These are phyloP conservation scores for Nycticorax nycticorax DNA, from an alignment of 2,113 vertebrate species.

Conservation along the genomic window DNA sequence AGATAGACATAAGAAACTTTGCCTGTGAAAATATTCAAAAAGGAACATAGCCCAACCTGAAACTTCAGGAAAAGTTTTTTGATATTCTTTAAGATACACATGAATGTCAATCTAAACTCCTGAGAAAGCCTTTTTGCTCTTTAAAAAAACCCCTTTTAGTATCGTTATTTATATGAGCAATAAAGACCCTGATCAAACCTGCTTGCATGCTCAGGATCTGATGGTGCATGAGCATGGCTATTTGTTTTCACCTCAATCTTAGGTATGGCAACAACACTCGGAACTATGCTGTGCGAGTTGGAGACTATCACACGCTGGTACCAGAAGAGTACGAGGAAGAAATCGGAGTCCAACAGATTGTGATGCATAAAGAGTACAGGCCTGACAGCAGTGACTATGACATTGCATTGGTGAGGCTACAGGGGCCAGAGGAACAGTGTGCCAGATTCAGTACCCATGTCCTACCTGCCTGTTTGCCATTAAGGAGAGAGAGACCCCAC, in stretches of 20 bases:
- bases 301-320: conserved; percentile 94
- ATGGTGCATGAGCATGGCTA: background rate
- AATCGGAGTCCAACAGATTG: conserved; percentile 83
- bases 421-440: conserved; percentile 78
- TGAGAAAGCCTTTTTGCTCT: background rate
- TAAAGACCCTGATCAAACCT: background rate
- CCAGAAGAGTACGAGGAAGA: conserved; percentile 93
- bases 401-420: conserved; percentile 87
- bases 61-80: background rate
- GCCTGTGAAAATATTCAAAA: background rate
- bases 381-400: conserved; percentile 89
- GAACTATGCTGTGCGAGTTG: conserved; percentile 88
- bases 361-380: conserved; percentile 83
- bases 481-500: conserved; percentile 83
- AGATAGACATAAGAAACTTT: background rate
- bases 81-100: background rate
- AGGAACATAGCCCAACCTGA: background rate
- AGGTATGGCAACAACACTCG: conserved; percentile 91
- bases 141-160: background rate
- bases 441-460: conserved; percentile 84
- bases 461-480: conserved; percentile 88
- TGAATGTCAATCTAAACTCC: background rate
- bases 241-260: background rate
- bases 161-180: background rate
- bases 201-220: background rate